These are phyloP conservation scores for Steinernema hermaphroditum DNA, from an alignment of 2,888 invertebrate species.

Conservation along the genomic window DNA sequence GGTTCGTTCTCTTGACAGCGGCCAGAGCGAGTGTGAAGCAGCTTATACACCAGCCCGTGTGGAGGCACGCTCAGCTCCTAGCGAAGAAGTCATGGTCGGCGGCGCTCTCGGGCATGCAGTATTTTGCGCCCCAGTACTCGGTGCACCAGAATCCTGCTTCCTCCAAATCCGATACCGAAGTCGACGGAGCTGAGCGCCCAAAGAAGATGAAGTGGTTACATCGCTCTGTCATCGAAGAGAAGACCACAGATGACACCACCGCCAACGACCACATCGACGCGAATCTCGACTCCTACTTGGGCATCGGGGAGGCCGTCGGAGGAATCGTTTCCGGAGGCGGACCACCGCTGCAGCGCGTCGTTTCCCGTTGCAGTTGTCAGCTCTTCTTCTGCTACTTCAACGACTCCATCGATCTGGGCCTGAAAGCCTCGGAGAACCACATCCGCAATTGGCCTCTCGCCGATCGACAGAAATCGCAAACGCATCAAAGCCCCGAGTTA, in stretches of 20 bases:
- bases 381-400: slow-evolving; percentile 79
- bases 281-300: slow-evolving; percentile 69
- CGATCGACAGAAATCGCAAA: slow-evolving; percentile 51
- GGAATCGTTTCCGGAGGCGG: slow-evolving; percentile 85
- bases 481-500: slow-evolving; percentile 59
- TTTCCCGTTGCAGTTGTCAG: slow-evolving; percentile 94
- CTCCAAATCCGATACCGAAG: too few relatives aligned
- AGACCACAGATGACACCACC: slow-evolving; percentile 50
- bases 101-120: slow-evolving; percentile 93
- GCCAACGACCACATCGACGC: slow-evolving; percentile 70
- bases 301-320: slow-evolving; percentile 90
- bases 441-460: slow-evolving; percentile 11
- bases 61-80: slow-evolving; percentile 81
- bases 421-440: slow-evolving; percentile 31
- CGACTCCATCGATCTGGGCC: slow-evolving; percentile 75
- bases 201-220: slow-evolving; percentile 83
- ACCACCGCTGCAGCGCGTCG: slow-evolving; percentile 88
- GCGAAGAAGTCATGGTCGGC: slow-evolving; percentile 95
- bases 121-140: slow-evolving; percentile 80
- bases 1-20: slow-evolving; percentile 93
- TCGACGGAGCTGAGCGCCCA: slow-evolving; percentile 36
- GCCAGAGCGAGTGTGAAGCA: slow-evolving; percentile 92
- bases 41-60: slow-evolving; percentile 83
- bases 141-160: slow-evolving; percentile 32
- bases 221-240: slow-evolving; percentile 83